A percentile compares a stretch with the other conserved stretches of the same genome.
Evolutionary conservation across 2,113 vertebrate species (phyloP).

Genomic region (Phylloscopus trochilus): DNA sequence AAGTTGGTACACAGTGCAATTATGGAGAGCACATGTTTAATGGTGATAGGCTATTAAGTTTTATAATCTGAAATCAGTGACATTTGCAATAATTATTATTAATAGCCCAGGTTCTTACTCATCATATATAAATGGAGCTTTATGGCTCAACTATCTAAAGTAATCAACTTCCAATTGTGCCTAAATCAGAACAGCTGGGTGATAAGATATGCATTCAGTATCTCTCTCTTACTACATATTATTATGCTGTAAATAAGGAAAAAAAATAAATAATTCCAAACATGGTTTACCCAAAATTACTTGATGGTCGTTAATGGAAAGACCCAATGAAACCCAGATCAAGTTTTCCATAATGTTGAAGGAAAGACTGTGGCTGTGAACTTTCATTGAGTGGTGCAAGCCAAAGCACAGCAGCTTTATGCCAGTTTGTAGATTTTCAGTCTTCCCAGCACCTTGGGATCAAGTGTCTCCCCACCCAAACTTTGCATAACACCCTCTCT

Average conservation of each 20-base stretch:
- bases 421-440: background rate
- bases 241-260: background rate
- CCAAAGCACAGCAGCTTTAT: background rate
- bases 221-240: background rate
- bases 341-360: background rate
- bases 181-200: background rate
- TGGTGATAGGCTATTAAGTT: constrained; percentile 58
- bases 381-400: background rate
- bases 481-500: fast-evolving
- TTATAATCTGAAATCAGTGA: constrained; percentile 64
- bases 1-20: constrained; percentile 51
- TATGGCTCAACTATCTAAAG: constrained; percentile 42
- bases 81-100: constrained; percentile 68
- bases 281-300: background rate
- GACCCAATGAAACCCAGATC: background rate
- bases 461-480: background rate
- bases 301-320: background rate
- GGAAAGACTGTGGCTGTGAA: background rate
- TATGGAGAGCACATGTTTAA: constrained; percentile 55
- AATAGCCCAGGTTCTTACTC: constrained; percentile 46
- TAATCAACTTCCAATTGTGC: constrained; percentile 30
- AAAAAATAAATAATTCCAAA: background rate
- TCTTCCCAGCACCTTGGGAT: background rate
- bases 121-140: constrained; percentile 50
- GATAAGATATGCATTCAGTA: background rate